These are phyloP conservation scores for Auanema freiburgensis DNA, from an alignment of 2,888 invertebrate species.

Conservation along the genomic window DNA sequence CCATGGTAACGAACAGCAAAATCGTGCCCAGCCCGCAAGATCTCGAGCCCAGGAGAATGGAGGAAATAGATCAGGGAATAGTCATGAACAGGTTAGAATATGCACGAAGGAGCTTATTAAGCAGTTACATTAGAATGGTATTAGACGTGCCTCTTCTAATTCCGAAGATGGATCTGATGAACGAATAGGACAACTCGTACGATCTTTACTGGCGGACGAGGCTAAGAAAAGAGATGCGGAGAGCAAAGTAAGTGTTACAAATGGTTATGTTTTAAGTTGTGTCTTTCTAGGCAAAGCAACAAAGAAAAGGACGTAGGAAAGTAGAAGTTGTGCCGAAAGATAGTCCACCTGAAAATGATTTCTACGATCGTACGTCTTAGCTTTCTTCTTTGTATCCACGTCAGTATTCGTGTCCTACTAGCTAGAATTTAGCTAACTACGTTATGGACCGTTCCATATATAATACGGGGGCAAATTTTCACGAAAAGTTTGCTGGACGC, in stretches of 20 bases:
- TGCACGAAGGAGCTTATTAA: not conserved
- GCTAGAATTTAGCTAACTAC: too few relatives aligned
- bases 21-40: not conserved
- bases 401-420: too few relatives aligned
- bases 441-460: too few relatives aligned
- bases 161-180: constrained; percentile 12
- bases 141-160: constrained; percentile 6
- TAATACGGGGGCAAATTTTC: too few relatives aligned
- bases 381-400: too few relatives aligned
- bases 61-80: not conserved
- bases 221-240: constrained; percentile 14
- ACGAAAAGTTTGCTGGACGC: too few relatives aligned
- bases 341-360: constrained; percentile 1
- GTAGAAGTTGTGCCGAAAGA: constrained; percentile 3
- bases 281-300: constrained; percentile 7
- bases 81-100: not conserved
- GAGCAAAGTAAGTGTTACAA: not conserved
- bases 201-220: constrained; percentile 11
- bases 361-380: too few relatives aligned
- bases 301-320: constrained; percentile 9
- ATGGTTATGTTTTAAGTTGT: too few relatives aligned
- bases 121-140: not conserved
- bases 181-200: constrained; percentile 12
- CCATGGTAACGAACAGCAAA: too few relatives aligned
- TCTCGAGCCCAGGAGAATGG: not conserved